These are phyloP conservation scores for Leptodactylus fuscus DNA, from an alignment of 2,113 vertebrate species.

Conservation along the genomic window DNA sequence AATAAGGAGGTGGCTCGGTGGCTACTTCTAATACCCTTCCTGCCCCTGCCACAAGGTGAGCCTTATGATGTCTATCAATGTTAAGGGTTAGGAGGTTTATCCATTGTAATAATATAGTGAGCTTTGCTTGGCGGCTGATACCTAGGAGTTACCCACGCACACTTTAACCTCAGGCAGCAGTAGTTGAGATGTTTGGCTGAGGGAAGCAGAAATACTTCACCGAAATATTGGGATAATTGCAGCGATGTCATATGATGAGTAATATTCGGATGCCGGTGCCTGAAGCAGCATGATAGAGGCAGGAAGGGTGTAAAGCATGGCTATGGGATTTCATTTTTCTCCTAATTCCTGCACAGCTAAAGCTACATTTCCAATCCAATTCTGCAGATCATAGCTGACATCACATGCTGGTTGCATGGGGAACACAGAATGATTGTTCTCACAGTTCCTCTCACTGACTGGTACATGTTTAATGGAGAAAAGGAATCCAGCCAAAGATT, in stretches of 20 bases:
- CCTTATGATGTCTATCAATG: neutral
- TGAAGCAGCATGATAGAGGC: neutral
- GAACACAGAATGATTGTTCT: constrained; percentile 33
- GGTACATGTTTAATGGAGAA: neutral
- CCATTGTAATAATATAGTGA: neutral
- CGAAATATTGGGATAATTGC: constrained; percentile 18
- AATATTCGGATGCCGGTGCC: neutral
- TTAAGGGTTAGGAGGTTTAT: neutral
- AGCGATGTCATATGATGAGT: constrained; percentile 28
- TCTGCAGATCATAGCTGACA: neutral
- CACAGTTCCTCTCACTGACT: constrained; percentile 15
- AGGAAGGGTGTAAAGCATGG: neutral
- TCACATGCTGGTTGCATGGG: neutral
- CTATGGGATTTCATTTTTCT: too few relatives aligned
- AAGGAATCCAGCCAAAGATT: neutral
- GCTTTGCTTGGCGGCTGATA: neutral
- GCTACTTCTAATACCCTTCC: neutral
- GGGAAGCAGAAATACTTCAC: neutral
- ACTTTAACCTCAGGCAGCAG: neutral
- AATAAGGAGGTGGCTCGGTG: neutral
- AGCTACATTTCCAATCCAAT: neutral
- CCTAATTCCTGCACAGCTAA: neutral
- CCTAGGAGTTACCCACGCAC: neutral
- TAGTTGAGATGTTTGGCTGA: neutral
- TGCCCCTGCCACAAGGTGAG: neutral